These are phyloP conservation scores for Leptinotarsa lineolata DNA, from an alignment of 1,140 invertebrate species.

Conservation along the genomic window DNA sequence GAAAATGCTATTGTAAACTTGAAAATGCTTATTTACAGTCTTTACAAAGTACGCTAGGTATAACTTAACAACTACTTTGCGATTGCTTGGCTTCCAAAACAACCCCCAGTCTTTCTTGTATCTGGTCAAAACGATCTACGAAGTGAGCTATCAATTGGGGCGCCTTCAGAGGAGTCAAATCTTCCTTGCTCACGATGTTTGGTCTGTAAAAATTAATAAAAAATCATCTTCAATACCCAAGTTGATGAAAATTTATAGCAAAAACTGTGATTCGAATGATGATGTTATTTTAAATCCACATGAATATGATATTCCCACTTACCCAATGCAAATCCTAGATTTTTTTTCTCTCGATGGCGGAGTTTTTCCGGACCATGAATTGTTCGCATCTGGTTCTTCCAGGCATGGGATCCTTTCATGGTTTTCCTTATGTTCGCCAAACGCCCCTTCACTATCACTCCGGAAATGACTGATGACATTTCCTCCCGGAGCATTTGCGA, in stretches of 20 bases:
- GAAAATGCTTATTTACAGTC: no score
- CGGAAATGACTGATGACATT: not conserved
- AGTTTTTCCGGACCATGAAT: conserved; percentile 43
- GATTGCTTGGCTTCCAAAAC: conserved; percentile 31
- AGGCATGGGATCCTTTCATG: not conserved
- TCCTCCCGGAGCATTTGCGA: conserved; percentile 27
- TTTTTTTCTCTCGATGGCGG: conserved; percentile 44
- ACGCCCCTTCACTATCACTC: not conserved
- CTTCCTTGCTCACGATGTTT: conserved; percentile 23
- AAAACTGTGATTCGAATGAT: not conserved
- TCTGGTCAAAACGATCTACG: conserved; percentile 49
- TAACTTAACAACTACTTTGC: not conserved
- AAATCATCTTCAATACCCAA: not conserved
- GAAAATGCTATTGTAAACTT: no score
- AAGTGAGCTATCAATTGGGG: conserved; percentile 46
- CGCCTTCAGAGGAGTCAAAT: conserved; percentile 35
- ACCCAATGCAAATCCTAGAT: conserved; percentile 11
- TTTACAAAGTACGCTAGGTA: no score
- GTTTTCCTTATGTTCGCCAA: not conserved
- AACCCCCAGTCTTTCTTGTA: conserved; percentile 47
- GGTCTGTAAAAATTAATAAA: conserved; percentile 22
- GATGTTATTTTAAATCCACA: not conserved
- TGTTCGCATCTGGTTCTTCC: not conserved
- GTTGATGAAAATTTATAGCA: not conserved
- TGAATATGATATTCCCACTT: not conserved